phyloP scores from a whole-genome alignment of 2,113 vertebrate genomes.

The Bagarius yarrelli region DNA sequence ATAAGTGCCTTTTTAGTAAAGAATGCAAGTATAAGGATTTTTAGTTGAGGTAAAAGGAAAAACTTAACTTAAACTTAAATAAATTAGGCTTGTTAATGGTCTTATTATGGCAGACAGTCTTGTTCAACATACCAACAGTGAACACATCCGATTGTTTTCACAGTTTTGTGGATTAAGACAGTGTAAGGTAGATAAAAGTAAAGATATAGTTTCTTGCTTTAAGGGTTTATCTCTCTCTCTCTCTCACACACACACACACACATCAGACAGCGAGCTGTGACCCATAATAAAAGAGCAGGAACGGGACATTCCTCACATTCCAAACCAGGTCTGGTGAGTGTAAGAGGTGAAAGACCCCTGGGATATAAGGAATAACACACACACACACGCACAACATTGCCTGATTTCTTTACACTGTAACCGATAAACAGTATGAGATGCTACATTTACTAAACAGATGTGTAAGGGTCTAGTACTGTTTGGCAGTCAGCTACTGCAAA shows the following conservation, averaged over 20 bases:
- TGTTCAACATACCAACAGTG: background rate
- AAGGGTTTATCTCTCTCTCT: constrained; percentile 1
- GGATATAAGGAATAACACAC: constrained; percentile 7
- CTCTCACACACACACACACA: constrained; percentile 7
- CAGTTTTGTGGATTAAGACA: too few relatives aligned
- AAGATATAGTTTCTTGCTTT: background rate
- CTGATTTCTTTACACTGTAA: background rate
- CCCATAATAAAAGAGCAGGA: constrained; percentile 29
- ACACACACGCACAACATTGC: background rate
- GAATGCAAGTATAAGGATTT: background rate
- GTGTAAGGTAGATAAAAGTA: background rate
- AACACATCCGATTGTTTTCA: background rate
- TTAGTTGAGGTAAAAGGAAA: background rate
- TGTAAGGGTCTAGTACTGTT: constrained; percentile 34
- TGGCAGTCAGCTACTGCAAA: constrained; percentile 17
- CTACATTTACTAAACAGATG: constrained; percentile 21
- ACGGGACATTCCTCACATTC: constrained; percentile 38
- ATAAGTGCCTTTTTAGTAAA: background rate
- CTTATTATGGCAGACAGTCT: background rate
- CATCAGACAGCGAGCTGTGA: constrained; percentile 14
- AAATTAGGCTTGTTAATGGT: background rate
- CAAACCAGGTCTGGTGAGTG: constrained; percentile 24
- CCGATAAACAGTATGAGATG: background rate
- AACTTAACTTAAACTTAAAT: too few relatives aligned
- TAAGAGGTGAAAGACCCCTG: constrained; percentile 17